phyloP scores from a whole-genome alignment of 2,888 invertebrate species.

The Acrocyrtus sp. region DNA sequence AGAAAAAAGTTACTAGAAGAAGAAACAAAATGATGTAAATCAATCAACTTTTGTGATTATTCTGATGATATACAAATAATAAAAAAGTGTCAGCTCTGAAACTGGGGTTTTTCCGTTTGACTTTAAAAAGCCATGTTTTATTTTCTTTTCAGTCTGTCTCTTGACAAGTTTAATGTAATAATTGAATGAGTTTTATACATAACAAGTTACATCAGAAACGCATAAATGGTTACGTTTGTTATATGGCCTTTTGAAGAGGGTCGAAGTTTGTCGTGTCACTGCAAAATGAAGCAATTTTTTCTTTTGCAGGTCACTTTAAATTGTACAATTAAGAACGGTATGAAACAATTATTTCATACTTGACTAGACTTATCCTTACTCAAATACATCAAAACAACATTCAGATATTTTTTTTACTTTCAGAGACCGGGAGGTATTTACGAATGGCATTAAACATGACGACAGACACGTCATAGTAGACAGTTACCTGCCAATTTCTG shows the following conservation, averaged over 20 bases:
- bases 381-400: slow-evolving; percentile 32
- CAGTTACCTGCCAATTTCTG: slow-evolving; percentile 2
- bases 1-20: background rate
- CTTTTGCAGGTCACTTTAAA: slow-evolving; percentile 19
- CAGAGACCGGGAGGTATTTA: slow-evolving; percentile 21
- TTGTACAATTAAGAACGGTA: slow-evolving; percentile 46
- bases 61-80: background rate
- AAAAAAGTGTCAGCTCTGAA: background rate
- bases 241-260: slow-evolving; percentile 44
- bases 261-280: slow-evolving; percentile 27
- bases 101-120: background rate
- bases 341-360: slow-evolving; percentile 47
- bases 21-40: background rate
- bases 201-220: slow-evolving; percentile 32
- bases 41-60: background rate
- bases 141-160: slow-evolving; percentile 47
- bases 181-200: slow-evolving; percentile 35
- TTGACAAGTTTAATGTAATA: slow-evolving; percentile 45
- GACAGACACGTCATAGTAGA: background rate
- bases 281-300: slow-evolving; percentile 7
- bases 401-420: too few relatives aligned
- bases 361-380: slow-evolving; percentile 53
- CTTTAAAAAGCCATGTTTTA: slow-evolving; percentile 29
- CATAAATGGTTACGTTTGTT: slow-evolving; percentile 28
- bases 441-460: background rate